Evolutionary conservation across 2,797 vertebrate species (phyloP).

Genomic region (Peromyscus nudipes): DNA sequence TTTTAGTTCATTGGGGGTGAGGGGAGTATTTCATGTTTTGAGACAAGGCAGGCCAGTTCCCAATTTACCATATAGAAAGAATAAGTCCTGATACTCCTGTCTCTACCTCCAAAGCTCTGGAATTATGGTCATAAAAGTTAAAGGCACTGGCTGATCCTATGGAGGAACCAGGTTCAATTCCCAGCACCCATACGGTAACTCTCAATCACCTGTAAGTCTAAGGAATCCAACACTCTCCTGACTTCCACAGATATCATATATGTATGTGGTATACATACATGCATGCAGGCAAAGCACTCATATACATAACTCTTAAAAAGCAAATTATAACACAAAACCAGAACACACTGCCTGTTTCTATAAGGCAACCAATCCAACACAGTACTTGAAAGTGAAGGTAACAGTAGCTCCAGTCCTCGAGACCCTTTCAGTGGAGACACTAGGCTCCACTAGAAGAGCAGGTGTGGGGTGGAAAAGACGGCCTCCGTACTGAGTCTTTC

Average conservation of each 20-base stretch:
- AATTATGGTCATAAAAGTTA: neutral
- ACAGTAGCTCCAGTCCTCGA: neutral
- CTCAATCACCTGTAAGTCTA: neutral
- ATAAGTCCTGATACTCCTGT: neutral
- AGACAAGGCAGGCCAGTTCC: neutral
- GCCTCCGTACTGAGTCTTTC: neutral
- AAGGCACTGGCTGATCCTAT: neutral
- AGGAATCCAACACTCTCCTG: neutral
- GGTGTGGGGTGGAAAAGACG: neutral
- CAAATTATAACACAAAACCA: neutral
- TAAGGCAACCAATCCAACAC: conserved; percentile 9
- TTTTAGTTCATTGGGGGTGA: neutral
- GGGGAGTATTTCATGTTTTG: neutral
- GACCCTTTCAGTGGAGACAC: neutral
- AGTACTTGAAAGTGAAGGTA: conserved; percentile 50
- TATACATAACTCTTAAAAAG: neutral
- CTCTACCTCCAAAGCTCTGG: neutral
- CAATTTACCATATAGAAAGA: neutral
- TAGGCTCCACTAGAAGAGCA: neutral
- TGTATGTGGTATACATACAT: neutral
- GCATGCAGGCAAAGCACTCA: neutral
- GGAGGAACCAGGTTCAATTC: neutral
- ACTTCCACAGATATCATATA: neutral
- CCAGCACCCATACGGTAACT: neutral
- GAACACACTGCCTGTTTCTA: neutral